phyloP scores from a whole-genome alignment of 1,140 invertebrate genomes.

The Drosophila baimaii region DNA sequence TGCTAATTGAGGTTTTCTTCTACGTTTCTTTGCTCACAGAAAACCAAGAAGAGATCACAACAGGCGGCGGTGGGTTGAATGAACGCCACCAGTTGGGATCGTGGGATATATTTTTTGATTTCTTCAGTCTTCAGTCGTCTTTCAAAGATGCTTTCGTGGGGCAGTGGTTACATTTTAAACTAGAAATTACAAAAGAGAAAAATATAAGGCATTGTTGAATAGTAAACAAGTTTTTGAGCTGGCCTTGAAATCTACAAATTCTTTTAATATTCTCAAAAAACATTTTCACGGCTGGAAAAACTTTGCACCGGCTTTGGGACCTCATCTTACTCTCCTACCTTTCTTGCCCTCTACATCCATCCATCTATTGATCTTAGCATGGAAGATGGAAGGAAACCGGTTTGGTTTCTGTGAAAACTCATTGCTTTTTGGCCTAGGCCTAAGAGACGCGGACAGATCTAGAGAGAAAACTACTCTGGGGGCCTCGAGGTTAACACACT shows the following conservation, averaged over 20 bases:
- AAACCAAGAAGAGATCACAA: conserved; percentile 20
- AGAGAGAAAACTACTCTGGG: conserved; percentile 22
- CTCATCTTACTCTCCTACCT: not conserved
- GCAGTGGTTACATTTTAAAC: not conserved
- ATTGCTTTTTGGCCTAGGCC: conserved; percentile 13
- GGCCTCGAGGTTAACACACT: conserved; percentile 67
- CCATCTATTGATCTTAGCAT: conserved; percentile 30
- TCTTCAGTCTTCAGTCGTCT: not conserved
- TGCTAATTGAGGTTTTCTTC: conserved; percentile 57
- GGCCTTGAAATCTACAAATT: not conserved
- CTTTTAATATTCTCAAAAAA: too few species aligned
- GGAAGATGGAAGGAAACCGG: conserved; percentile 27
- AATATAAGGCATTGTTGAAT: too few species aligned
- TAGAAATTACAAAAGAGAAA: not conserved
- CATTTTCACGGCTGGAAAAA: conserved; percentile 15
- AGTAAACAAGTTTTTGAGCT: too few species aligned
- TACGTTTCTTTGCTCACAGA: conserved; percentile 1
- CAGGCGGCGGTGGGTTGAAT: conserved; percentile 45
- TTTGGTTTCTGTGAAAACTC: conserved; percentile 35
- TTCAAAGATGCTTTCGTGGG: not conserved
- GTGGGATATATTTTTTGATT: conserved; percentile 18
- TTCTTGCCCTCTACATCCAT: not conserved
- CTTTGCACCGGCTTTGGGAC: not conserved
- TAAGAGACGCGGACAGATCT: not conserved
- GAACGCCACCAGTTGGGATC: conserved; percentile 24